Evolutionary conservation across 2,113 vertebrate genomes (phyloP), one percentile per base, ranked within the genome.

Genomic region (Xiphophorus hellerii): DNA sequence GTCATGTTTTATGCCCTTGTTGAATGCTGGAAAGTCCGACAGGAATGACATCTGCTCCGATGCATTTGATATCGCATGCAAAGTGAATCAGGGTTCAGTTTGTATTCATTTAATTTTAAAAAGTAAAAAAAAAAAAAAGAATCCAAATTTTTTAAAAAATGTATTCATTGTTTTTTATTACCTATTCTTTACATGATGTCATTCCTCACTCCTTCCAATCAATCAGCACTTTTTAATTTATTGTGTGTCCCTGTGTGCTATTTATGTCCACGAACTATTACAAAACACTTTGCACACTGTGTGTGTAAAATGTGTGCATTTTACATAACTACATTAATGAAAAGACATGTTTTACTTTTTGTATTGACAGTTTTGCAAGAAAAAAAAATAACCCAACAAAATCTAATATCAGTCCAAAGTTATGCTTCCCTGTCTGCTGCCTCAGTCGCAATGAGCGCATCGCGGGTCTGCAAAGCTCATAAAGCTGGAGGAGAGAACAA

Each of bases 401-500:
- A 33, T 73, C 33, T 22, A n/a, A 68, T 35, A 35, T 81, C 35
- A 48, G 17, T 54, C 39, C 29, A 9, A 82, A 85, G 65, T 84
- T 75, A 77, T 60, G 60, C 73, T 65, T 35, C 37, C 54, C 61
- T 30, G 39, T 78, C 65, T 80, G 71, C 66, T 31, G 75, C 64
- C 83, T 84, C 80, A 84, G 84, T 90, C 66, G 63, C 78, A 81
- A 37, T 68, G 83, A 82, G 78, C 74, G 66, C 85, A 80, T 77
- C 71, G 31, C 60, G 65, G 66, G 68, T 82, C 78, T 75, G 67
- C 82, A 89, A 76, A 87, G 84, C 86, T 85, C 84, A 88, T 90
- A 84, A 91, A 90, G 74, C 68, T 76, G 76, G 69, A 78, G 54
- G 75, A 87, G 76, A 89, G 82, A 90, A 87, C 80, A 89, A 88